Conservation (phyloP, 2,797 vertebrate species). For the Synaphobranchus kaupii region DNA sequence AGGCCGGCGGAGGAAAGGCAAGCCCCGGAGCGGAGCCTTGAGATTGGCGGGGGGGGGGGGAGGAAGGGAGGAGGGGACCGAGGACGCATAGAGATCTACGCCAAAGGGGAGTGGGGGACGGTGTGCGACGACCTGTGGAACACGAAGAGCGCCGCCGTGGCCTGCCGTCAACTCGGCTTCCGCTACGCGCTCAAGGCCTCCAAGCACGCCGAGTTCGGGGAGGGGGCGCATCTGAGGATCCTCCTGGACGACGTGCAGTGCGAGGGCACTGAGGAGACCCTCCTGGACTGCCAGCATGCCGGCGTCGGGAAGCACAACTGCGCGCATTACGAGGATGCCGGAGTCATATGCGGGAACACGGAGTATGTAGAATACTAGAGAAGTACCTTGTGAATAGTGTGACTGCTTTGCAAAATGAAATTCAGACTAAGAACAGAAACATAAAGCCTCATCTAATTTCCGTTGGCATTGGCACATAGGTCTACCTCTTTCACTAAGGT, state of each 20-base stretch:
- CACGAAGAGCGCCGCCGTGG: conserved; percentile 72
- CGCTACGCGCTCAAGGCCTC: conserved; percentile 70
- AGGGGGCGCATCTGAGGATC: conserved; percentile 77
- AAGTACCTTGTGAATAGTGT: background rate
- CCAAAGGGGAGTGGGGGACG: conserved; percentile 82
- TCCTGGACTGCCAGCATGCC: conserved; percentile 82
- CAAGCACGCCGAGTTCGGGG: conserved; percentile 86
- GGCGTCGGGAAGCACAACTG: conserved; percentile 83
- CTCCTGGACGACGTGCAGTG: conserved; percentile 89
- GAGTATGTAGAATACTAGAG: conserved; percentile 37
- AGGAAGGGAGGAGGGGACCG: conserved; percentile 59
- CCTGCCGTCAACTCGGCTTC: conserved; percentile 90
- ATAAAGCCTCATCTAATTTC: conserved; percentile 25
- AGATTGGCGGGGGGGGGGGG: conserved; percentile 72
- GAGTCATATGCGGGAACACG: conserved; percentile 79
- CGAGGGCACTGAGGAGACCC: conserved; percentile 73
- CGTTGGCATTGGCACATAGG: conserved; percentile 35
- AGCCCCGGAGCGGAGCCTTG: conserved; percentile 68
- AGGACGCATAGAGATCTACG: conserved; percentile 85
- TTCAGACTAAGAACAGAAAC: conserved; percentile 2
- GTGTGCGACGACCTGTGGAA: conserved; percentile 91
- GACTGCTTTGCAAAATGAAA: conserved; percentile 26
- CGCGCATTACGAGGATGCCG: conserved; percentile 86
- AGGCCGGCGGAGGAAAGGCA: conserved; percentile 64
- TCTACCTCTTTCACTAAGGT: conserved; percentile 45